A percentile compares a stretch with the other conserved stretches of the same genome.
Conservation (phyloP, 2,888 invertebrate species). For the Drosophila picticornis region DNA sequence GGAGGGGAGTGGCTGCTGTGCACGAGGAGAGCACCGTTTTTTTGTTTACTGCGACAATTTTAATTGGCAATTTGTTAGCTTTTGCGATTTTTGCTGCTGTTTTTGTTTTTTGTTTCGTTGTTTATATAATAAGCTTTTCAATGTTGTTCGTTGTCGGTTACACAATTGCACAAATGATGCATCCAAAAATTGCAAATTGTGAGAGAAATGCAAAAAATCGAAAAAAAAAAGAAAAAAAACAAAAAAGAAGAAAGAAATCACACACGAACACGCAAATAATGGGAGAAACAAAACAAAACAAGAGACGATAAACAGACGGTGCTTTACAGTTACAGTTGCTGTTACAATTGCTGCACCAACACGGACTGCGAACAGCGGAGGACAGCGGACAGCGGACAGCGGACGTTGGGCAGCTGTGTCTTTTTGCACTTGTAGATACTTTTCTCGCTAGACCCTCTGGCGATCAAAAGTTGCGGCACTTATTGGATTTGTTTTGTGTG, state of each 20-base stretch:
- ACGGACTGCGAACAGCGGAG: slow-evolving; percentile 12
- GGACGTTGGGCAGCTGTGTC: slow-evolving; percentile 8
- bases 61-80: slow-evolving; percentile 52
- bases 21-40: slow-evolving; percentile 23
- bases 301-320: slow-evolving; percentile 30
- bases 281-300: slow-evolving; percentile 44
- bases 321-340: slow-evolving; percentile 12
- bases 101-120: slow-evolving; percentile 13
- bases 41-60: slow-evolving; percentile 33
- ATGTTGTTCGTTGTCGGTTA: slow-evolving; percentile 43
- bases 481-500: slow-evolving; percentile 28
- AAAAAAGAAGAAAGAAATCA: not conserved
- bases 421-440: slow-evolving; percentile 63
- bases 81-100: slow-evolving; percentile 26
- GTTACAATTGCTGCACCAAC: slow-evolving; percentile 3
- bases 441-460: slow-evolving; percentile 30
- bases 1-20: slow-evolving; percentile 9
- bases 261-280: slow-evolving; percentile 6
- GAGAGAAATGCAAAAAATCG: slow-evolving; percentile 9
- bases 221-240: not conserved
- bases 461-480: slow-evolving; percentile 25
- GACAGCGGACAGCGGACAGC: not conserved
- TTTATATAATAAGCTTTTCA: slow-evolving; percentile 51
- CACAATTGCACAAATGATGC: slow-evolving; percentile 52
- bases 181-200: slow-evolving; percentile 36